phyloP scores from a whole-genome alignment of 1,140 invertebrate genomes.

The Ooceraea biroi region DNA sequence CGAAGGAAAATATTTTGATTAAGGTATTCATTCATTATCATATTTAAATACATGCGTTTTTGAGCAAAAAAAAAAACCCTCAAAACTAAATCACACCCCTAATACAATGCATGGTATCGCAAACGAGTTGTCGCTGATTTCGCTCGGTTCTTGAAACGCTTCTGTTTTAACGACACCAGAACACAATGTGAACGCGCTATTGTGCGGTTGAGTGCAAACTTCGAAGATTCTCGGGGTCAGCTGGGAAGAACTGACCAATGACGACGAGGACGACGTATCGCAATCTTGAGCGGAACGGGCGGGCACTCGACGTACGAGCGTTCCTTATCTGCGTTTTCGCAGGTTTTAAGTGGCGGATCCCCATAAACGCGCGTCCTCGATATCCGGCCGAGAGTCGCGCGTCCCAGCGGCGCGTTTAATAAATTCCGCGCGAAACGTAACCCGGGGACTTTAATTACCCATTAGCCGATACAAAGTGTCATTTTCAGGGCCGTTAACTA shows the following conservation, averaged over 20 bases:
- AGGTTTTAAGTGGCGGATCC: constrained; percentile 64
- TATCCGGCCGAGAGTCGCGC: constrained; percentile 22
- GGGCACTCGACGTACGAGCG: constrained; percentile 20
- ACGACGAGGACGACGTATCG: constrained; percentile 5
- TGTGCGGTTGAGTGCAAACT: not conserved
- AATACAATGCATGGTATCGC: no score
- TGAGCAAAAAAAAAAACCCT: no score
- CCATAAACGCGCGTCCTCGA: constrained; percentile 70
- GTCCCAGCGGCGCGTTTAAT: constrained; percentile 71
- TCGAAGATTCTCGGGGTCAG: not conserved
- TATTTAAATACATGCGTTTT: no score
- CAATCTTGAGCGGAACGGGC: not conserved
- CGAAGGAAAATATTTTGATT: no score
- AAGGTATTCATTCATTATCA: no score
- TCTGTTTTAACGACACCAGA: no score
- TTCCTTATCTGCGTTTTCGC: constrained; percentile 63
- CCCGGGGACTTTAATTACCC: constrained; percentile 80
- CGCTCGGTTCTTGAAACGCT: no score
- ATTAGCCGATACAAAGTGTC: constrained; percentile 82
- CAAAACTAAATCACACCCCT: no score
- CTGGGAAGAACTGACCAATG: not conserved
- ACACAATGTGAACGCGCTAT: no score
- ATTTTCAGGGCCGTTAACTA: constrained; percentile 80
- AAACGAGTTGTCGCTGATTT: no score
- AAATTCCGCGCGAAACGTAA: constrained; percentile 78